Evolutionary conservation across 2,888 invertebrate species (phyloP), one percentile per base, ranked within the genome.

Genomic region (Acleris literana): DNA sequence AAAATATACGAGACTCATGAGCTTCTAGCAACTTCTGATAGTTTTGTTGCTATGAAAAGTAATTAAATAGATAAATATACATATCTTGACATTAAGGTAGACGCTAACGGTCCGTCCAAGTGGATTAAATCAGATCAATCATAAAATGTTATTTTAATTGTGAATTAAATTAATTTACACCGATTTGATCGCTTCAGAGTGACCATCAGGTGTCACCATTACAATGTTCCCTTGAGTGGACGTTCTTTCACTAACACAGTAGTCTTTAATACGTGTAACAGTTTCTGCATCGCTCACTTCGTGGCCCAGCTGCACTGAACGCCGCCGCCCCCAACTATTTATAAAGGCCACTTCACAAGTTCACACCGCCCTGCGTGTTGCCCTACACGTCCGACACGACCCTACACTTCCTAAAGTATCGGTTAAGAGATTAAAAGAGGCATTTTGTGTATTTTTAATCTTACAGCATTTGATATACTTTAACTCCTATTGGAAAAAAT

Each of bases 261-360:
- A 44, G 3, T 5, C 0, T 44, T 44, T 1, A 5, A n/a, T 16
- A 5, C n/a, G n/a, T n/a, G n/a, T n/a, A 13, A 3, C n/a, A 39
- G 46, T 7, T 46, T 0, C 16, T 39, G 11, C 11, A 22, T 22
- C 64, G 64, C 58, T 46, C 11, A 4, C 22, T 5, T 18, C 29
- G 52, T 44, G 63, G 52, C 57, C 52, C 4, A 5, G 5, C 18
- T 6, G 22, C 22, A 13, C 3, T 22, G 11, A 33, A 3, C 39
- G 33, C 49, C 22, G 25, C 55, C 13, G 46, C 55, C 57, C 56
- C 52, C 46, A 20, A 57, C 57, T 57, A 46, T 63, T 56, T 63
- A 63, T 49, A 56, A 56, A 43, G 56, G 25, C 9, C 20, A n/a
- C 55, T 43, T 16, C 62, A 44, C 61, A 44, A n/a, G 43, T 43